phyloP scores from a whole-genome alignment of 2,888 invertebrate species.

The Emmelina monodactyla region DNA sequence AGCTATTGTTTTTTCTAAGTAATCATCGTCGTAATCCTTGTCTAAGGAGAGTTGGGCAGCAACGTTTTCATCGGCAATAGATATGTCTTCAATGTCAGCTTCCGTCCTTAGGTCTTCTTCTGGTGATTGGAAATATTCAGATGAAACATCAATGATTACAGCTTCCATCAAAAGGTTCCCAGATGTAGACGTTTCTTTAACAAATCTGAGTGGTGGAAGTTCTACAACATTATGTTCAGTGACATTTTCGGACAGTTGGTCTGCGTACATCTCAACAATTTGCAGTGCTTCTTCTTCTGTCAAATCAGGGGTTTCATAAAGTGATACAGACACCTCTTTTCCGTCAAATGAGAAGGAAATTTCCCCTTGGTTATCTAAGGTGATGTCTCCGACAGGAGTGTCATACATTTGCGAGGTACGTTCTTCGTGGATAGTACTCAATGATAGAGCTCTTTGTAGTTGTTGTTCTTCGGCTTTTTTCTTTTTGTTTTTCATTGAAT shows the following conservation, averaged over 20 bases:
- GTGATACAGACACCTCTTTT: constrained; percentile 88
- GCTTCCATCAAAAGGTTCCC: constrained; percentile 91
- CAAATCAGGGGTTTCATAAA: constrained; percentile 91
- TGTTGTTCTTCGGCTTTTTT: constrained; percentile 58
- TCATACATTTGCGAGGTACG: constrained; percentile 88
- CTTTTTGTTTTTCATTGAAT: constrained; percentile 66
- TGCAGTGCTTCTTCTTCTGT: constrained; percentile 92
- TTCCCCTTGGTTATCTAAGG: constrained; percentile 83
- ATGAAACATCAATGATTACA: constrained; percentile 87
- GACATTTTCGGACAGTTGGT: constrained; percentile 89
- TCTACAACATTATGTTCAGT: constrained; percentile 86
- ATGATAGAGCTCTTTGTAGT: constrained; percentile 78
- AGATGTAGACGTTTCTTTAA: constrained; percentile 88
- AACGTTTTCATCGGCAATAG: constrained; percentile 78
- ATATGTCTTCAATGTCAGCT: constrained; percentile 86
- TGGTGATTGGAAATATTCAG: constrained; percentile 81
- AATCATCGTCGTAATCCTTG: constrained; percentile 63
- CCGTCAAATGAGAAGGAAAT: constrained; percentile 92
- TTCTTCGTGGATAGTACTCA: constrained; percentile 92
- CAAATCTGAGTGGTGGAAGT: constrained; percentile 85
- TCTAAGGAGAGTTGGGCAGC: constrained; percentile 52
- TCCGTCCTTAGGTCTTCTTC: constrained; percentile 86
- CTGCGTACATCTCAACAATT: constrained; percentile 94
- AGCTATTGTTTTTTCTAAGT: constrained; percentile 55
- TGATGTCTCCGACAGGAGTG: constrained; percentile 79